A percentile compares a stretch with the other conserved stretches of the same genome.
Evolutionary conservation across 2,888 invertebrate species (phyloP).

Genomic region (Patella pellucida): DNA sequence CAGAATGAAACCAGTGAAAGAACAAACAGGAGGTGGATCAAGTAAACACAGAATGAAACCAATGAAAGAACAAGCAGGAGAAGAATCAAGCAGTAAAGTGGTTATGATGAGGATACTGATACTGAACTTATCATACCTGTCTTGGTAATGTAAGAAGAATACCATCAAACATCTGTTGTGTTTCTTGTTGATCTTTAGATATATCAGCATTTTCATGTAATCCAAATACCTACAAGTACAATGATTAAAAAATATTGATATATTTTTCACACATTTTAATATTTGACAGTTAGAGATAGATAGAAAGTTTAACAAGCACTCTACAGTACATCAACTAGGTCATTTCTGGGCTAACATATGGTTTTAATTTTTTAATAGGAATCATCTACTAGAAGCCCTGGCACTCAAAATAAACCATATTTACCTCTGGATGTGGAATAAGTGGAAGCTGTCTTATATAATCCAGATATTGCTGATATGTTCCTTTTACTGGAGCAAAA

Average conservation of each 20-base stretch:
- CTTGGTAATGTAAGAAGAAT: conserved; percentile 69
- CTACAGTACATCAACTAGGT: too few relatives aligned
- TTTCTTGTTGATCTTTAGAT: conserved; percentile 72
- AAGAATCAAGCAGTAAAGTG: neutral
- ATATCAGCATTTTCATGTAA: conserved; percentile 71
- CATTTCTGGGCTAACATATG: too few relatives aligned
- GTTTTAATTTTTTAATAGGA: too few relatives aligned
- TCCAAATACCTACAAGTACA: conserved; percentile 69
- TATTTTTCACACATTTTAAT: too few relatives aligned
- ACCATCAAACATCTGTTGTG: conserved; percentile 74
- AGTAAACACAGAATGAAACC: too few relatives aligned
- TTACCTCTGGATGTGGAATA: conserved; percentile 68
- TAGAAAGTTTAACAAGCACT: neutral
- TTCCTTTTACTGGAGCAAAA: conserved; percentile 62
- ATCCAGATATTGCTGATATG: conserved; percentile 62
- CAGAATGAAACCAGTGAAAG: too few relatives aligned
- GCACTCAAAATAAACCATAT: neutral
- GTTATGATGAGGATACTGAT: neutral
- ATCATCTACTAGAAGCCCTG: too few relatives aligned
- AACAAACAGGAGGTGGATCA: too few relatives aligned
- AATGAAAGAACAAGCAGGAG: conserved; percentile 5
- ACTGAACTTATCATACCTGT: conserved; percentile 53
- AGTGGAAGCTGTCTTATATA: conserved; percentile 68
- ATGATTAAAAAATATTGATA: neutral
- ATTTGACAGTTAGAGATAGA: neutral